Evolutionary conservation across 2,113 vertebrate species (phyloP).

Genomic region (Carollia perspicillata): DNA sequence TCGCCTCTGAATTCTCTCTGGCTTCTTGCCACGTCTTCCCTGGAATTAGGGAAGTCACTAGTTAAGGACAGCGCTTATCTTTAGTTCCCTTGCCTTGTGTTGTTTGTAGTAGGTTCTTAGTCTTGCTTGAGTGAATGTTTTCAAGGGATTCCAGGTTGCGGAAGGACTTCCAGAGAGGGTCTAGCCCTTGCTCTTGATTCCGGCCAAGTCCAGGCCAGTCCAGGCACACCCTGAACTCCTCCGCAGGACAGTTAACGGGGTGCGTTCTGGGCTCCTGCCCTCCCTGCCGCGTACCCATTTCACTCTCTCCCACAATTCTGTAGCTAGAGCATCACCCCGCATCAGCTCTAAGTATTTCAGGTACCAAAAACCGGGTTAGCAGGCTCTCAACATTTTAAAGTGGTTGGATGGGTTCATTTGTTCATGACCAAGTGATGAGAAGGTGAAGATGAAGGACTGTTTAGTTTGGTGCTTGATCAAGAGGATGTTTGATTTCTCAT

Average conservation of each 20-base stretch:
- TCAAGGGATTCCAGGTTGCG: background rate
- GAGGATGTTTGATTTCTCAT: background rate
- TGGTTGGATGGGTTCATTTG: background rate
- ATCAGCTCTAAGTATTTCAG: background rate
- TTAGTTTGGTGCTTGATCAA: background rate
- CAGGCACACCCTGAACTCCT: no score
- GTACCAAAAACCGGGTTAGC: background rate
- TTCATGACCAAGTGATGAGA: background rate
- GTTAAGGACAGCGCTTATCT: background rate
- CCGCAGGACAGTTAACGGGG: background rate
- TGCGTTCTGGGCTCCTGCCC: background rate
- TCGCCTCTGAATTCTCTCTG: background rate
- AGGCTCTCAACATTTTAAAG: background rate
- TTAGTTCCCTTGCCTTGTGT: background rate
- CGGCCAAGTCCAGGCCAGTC: background rate
- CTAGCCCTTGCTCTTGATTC: background rate
- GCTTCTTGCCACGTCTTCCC: background rate
- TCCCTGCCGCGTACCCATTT: background rate
- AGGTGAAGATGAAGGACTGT: background rate
- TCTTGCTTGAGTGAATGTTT: background rate
- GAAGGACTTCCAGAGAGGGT: background rate
- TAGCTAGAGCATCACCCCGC: background rate
- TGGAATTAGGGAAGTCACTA: background rate
- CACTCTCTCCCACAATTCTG: background rate
- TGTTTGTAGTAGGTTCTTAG: background rate